Base-by-base conservation (phyloP, 2,888 invertebrate genomes). In the Agrochola circellaris region DNA sequence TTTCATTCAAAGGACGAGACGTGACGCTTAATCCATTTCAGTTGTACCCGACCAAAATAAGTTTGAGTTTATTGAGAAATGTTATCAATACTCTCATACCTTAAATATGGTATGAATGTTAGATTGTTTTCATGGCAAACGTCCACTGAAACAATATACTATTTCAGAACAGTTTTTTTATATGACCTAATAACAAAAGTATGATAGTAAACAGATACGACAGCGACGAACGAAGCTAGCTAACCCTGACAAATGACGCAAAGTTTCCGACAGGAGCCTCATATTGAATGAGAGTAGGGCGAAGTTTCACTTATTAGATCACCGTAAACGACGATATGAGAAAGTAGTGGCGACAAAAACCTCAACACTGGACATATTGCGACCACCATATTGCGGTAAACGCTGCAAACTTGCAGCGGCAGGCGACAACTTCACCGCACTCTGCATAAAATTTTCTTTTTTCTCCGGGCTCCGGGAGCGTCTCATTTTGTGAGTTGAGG, bases 241-340 rank as follows among this genome's bases (percentile, higher is more conserved):
- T 87, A 88, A 89, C 89, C 89, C 89, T 92, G 92, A 95, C 92
- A 94, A 94, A 94, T 92, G 93, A 93, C 92, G 90, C 88, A 82
- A 91, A 91, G 92, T 91, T 91, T 90, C 90, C 89, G 91, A 95
- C 95, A 93, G 91, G 94, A 93, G 92, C 90, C 94, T 95, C 95
- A 96, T 96, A 95, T 94, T 93, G 91, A 95, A 96, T 95, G 94
- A 95, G 94, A 92, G 91, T 90, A 92, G 93, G 94, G 89, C 92
- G 88, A 96, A 96, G 94, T 96, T 96, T 95, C 91, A 91, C 92
- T 95, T 96, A 96, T 96, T 96, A 96, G 94, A 96, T 95, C 94
- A 93, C 93, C 91, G 93, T 93, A 90, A 90, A 90, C 91, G 93
- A 88, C 93, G 93, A 95, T 95, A 96, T 95, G 95, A 96, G 95